A percentile compares a stretch with the other conserved stretches of the same genome.
Evolutionary conservation across 2,113 vertebrate genomes (phyloP).

Genomic region (Malurus alboscapulatus): DNA sequence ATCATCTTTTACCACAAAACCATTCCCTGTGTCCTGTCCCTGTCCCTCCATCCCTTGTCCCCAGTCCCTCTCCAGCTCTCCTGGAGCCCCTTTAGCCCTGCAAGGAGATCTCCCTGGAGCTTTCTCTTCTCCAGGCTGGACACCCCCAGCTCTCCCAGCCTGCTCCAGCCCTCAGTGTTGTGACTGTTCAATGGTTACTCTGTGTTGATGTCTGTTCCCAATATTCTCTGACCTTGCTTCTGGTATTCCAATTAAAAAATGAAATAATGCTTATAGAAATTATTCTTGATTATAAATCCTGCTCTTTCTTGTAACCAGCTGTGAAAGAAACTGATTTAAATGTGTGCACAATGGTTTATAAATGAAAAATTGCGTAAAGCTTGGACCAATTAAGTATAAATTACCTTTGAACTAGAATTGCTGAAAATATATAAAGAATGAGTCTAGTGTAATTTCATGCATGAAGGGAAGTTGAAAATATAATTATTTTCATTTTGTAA

Average conservation of each 20-base stretch:
- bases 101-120: accelerated
- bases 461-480: background rate
- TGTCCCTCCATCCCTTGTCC: background rate
- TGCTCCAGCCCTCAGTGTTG: background rate
- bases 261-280: background rate
- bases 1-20: background rate
- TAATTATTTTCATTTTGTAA: background rate
- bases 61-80: background rate
- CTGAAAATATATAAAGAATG: background rate
- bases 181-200: background rate
- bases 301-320: background rate
- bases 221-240: background rate
- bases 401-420: background rate
- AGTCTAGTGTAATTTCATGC: slow-evolving; percentile 28
- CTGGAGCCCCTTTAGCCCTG: background rate
- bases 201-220: background rate
- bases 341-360: background rate
- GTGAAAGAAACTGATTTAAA: background rate
- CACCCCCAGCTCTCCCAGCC: background rate
- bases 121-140: background rate
- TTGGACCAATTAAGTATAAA: slow-evolving; percentile 11
- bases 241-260: slow-evolving; percentile 26
- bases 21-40: background rate
- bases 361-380: background rate
- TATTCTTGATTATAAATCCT: background rate